A percentile compares a stretch with the other conserved stretches of the same genome.
Evolutionary conservation across 2,113 vertebrate genomes (phyloP).

Genomic region (Brachionichthys hirsutus): DNA sequence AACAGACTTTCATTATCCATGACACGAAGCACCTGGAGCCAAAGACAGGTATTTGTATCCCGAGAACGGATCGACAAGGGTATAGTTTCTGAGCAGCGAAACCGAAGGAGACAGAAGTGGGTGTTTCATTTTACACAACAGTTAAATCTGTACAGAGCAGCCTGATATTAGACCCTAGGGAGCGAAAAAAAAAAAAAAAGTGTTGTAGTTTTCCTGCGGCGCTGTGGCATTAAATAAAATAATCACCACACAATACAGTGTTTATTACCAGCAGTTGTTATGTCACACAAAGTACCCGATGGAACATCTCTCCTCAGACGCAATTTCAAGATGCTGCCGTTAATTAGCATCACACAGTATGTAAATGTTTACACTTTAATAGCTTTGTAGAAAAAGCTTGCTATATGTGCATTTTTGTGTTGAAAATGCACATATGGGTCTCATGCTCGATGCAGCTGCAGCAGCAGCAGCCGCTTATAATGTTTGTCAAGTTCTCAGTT

Average conservation of each 20-base stretch:
- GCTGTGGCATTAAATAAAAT: constrained; percentile 3
- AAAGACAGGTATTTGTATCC: constrained; percentile 37
- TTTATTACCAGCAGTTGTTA: too few relatives aligned
- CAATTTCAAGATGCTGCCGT: too few relatives aligned
- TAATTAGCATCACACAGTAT: too few relatives aligned
- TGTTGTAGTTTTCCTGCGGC: constrained; percentile 2
- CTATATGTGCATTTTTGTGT: too few relatives aligned
- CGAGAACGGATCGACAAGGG: constrained; percentile 21
- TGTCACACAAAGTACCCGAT: too few relatives aligned
- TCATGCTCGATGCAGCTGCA: too few relatives aligned
- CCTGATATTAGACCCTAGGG: neutral
- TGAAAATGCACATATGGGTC: too few relatives aligned
- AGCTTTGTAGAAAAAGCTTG: too few relatives aligned
- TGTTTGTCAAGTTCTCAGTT: neutral
- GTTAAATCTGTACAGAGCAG: constrained; percentile 27
- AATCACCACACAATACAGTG: neutral
- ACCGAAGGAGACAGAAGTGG: constrained; percentile 1
- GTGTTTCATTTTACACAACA: constrained; percentile 35
- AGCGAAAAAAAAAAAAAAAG: neutral
- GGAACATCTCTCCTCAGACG: too few relatives aligned
- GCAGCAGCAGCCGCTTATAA: neutral
- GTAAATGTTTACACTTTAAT: too few relatives aligned
- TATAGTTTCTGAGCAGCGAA: constrained; percentile 34
- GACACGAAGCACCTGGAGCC: constrained; percentile 42
- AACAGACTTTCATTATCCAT: constrained; percentile 37